Evolutionary conservation across 2,888 invertebrate genomes (phyloP).

Genomic region (Tortricodes alternella): DNA sequence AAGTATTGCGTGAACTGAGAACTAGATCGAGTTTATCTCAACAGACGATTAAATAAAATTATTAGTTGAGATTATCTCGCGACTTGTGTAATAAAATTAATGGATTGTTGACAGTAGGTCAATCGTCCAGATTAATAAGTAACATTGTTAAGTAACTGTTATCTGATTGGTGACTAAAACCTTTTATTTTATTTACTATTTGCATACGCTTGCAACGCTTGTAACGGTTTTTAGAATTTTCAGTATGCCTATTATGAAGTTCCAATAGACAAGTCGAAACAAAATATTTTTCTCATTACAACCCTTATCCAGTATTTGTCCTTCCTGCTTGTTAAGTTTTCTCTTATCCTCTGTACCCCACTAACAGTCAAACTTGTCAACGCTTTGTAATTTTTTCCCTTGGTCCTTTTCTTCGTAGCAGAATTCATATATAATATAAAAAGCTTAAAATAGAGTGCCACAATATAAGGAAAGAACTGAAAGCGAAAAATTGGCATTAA

Average conservation of each 20-base stretch:
- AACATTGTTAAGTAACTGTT: too few species aligned
- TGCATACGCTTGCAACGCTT: too few species aligned
- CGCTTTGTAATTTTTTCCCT: not conserved
- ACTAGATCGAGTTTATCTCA: constrained; percentile 6
- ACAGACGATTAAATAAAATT: constrained; percentile 3
- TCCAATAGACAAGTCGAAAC: not conserved
- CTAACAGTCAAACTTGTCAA: constrained; percentile 22
- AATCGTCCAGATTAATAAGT: not conserved
- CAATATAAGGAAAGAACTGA: not conserved
- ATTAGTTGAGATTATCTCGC: not conserved
- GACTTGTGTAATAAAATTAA: constrained; percentile 6
- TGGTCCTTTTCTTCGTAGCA: too few species aligned
- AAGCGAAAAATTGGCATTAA: not conserved
- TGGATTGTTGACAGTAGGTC: constrained; percentile 4
- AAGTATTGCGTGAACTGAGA: constrained; percentile 8
- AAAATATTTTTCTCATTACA: not conserved
- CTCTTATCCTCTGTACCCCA: constrained; percentile 9
- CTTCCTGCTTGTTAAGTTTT: not conserved
- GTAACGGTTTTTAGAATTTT: too few species aligned
- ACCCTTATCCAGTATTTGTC: constrained; percentile 3
- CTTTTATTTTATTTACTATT: too few species aligned
- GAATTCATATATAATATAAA: constrained; percentile 23
- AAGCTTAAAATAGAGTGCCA: constrained; percentile 8
- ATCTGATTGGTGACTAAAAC: too few species aligned
- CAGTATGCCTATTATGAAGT: too few species aligned